Percentiles rank a stretch among this genome's conserved stretches.
phyloP scores from a whole-genome alignment of 2,113 vertebrate species.

The Aspiorhynchus laticeps region DNA sequence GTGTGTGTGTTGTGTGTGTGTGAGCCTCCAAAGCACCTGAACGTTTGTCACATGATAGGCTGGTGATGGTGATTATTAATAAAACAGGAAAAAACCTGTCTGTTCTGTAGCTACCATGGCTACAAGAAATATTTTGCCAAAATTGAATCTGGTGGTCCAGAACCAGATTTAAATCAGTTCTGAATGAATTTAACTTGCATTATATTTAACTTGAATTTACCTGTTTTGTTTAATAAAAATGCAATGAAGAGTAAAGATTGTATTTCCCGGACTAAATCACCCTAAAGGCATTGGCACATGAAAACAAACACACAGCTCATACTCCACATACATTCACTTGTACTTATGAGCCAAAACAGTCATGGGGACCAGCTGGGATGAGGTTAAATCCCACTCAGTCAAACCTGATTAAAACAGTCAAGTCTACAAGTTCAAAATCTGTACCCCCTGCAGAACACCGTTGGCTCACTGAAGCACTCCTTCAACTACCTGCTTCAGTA shows the following conservation, averaged over 20 bases:
- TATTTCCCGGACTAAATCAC: conserved; percentile 9
- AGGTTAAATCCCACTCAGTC: conserved; percentile 61
- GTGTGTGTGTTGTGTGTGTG: not conserved
- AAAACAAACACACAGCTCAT: conserved; percentile 35
- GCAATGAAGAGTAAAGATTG: no score
- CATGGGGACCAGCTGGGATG: conserved; percentile 66
- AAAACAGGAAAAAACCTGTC: conserved; percentile 7
- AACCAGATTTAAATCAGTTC: not conserved
- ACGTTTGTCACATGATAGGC: conserved; percentile 13
- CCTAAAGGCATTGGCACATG: conserved; percentile 25
- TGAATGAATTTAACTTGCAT: not conserved
- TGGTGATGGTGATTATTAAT: conserved; percentile 28
- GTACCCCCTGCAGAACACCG: conserved; percentile 66
- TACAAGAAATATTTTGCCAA: conserved; percentile 23
- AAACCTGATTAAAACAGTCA: conserved; percentile 50
- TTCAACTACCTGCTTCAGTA: not conserved
- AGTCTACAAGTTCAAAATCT: conserved; percentile 60
- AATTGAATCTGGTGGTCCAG: conserved; percentile 11
- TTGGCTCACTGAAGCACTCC: conserved; percentile 56
- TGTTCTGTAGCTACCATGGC: conserved; percentile 26
- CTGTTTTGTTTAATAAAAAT: not conserved
- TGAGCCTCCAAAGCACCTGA: conserved; percentile 15
- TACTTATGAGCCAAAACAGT: not conserved
- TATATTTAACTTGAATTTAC: no score
- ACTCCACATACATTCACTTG: conserved; percentile 24